phyloP scores from a whole-genome alignment of 2,888 invertebrate genomes.

The Erannis defoliaria region DNA sequence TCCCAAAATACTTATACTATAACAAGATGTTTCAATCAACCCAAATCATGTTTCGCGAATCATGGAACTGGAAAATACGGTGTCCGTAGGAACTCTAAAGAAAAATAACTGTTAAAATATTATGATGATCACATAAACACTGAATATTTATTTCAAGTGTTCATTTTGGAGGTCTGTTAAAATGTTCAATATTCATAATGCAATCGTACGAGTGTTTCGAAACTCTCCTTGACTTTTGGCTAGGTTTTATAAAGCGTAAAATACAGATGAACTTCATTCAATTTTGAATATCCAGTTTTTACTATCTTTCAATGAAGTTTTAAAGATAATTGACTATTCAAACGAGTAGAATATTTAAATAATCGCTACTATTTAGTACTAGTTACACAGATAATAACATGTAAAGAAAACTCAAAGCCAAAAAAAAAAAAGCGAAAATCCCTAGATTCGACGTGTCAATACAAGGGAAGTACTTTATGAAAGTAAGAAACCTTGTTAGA shows the following conservation, averaged over 20 bases:
- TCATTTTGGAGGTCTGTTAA: conserved; percentile 31
- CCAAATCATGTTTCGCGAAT: conserved; percentile 7
- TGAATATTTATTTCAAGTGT: conserved; percentile 20
- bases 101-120: conserved; percentile 19
- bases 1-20: background rate
- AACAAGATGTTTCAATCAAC: conserved; percentile 7
- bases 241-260: conserved; percentile 5
- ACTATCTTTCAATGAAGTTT: background rate
- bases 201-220: conserved; percentile 28
- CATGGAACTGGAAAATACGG: conserved; percentile 19
- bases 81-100: conserved; percentile 4
- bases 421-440: conserved; percentile 10
- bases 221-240: conserved; percentile 41
- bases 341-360: background rate
- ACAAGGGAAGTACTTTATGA: background rate
- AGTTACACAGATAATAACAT: background rate
- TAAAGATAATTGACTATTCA: background rate
- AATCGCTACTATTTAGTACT: no score
- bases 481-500: background rate
- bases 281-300: conserved; percentile 1
- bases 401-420: background rate
- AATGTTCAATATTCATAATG: conserved; percentile 31
- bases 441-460: conserved; percentile 3
- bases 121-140: conserved; percentile 7
- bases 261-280: background rate